Evolutionary conservation across 1,140 invertebrate species (phyloP).

Genomic region (Onthophagus taurus): DNA sequence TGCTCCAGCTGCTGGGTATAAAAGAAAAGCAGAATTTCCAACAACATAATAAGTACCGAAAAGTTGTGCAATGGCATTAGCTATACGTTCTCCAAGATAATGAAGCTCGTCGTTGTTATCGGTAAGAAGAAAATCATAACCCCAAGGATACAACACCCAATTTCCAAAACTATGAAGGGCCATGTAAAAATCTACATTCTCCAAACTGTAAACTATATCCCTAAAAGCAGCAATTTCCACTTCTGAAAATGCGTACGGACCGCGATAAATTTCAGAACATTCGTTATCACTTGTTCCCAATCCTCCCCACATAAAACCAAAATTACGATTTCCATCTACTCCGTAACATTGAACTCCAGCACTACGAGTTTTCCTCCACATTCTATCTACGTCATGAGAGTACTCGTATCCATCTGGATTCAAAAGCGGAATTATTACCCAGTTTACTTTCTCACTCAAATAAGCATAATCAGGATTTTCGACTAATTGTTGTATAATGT

Average conservation of each 20-base stretch:
- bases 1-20: neutral
- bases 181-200: slow-evolving; percentile 53
- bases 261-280: slow-evolving; percentile 62
- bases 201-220: slow-evolving; percentile 40
- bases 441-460: slow-evolving; percentile 58
- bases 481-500: slow-evolving; percentile 9
- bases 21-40: slow-evolving; percentile 43
- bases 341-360: slow-evolving; percentile 47
- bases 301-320: slow-evolving; percentile 57
- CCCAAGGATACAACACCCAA: slow-evolving; percentile 60
- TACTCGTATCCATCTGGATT: slow-evolving; percentile 80
- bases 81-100: neutral
- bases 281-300: slow-evolving; percentile 55
- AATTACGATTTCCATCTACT: slow-evolving; percentile 68
- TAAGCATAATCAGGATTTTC: slow-evolving; percentile 1
- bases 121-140: slow-evolving; percentile 39
- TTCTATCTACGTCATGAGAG: slow-evolving; percentile 31
- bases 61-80: slow-evolving; percentile 48
- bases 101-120: slow-evolving; percentile 1
- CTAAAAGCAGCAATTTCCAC: slow-evolving; percentile 54
- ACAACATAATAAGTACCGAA: slow-evolving; percentile 58
- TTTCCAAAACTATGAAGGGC: slow-evolving; percentile 70
- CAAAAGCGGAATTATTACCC: slow-evolving; percentile 65
- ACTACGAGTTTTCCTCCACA: slow-evolving; percentile 62
- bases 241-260: slow-evolving; percentile 62